phyloP scores from a whole-genome alignment of 64 coral and sea anemone genomes.

The Pachyseris speciosa region DNA sequence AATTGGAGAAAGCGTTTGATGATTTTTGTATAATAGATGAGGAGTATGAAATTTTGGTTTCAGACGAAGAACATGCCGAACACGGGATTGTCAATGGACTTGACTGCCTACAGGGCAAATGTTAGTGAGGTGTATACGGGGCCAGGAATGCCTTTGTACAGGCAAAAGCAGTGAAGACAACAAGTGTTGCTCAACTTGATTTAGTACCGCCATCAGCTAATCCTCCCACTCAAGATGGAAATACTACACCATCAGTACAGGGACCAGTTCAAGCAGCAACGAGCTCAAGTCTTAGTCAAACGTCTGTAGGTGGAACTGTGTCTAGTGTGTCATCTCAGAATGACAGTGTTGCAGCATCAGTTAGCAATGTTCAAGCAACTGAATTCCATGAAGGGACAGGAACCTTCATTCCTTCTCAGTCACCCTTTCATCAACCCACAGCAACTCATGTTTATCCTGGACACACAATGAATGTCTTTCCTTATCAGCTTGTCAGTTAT shows the following conservation, averaged over 20 bases:
- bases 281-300: neutral
- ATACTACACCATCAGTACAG: neutral
- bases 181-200: neutral
- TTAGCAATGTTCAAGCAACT: neutral
- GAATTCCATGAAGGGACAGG: neutral
- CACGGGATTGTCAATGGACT: constrained; percentile 70
- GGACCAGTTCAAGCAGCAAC: neutral
- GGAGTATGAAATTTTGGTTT: constrained; percentile 62
- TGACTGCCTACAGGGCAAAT: constrained; percentile 57
- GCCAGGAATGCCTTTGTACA: constrained; percentile 58
- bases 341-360: neutral
- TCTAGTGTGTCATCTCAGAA: neutral
- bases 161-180: constrained; percentile 6
- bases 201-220: neutral
- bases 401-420: neutral
- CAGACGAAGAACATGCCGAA: constrained; percentile 41
- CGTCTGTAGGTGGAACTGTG: neutral
- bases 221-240: neutral
- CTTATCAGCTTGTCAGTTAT: neutral
- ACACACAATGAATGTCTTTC: neutral
- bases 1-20: constrained; percentile 60
- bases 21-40: constrained; percentile 72
- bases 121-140: constrained; percentile 47
- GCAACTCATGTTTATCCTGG: neutral
- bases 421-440: neutral